Percentiles rank a stretch among this genome's conserved stretches.
Conservation (phyloP, 2,797 vertebrate genomes). For the Danio albolineatus region DNA sequence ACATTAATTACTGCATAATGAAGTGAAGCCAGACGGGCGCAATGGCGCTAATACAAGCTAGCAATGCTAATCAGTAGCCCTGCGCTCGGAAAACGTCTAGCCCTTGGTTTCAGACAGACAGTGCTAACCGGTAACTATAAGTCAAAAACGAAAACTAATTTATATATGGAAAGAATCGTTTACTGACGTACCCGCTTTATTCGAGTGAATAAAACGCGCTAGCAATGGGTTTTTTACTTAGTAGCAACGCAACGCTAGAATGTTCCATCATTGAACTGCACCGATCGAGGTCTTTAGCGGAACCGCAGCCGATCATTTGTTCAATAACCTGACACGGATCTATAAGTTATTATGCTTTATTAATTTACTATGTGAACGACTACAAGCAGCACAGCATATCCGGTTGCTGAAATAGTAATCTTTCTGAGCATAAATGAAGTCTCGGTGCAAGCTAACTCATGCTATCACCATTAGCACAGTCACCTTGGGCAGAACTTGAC, state of each 20-base stretch:
- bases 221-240: conserved; percentile 2
- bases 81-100: background rate
- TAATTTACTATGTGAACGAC: background rate
- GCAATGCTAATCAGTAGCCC: conserved; percentile 16
- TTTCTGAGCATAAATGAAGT: conserved; percentile 9
- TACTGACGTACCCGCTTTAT: background rate
- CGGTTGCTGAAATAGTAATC: background rate
- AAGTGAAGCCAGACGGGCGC: conserved; percentile 20
- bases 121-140: too few species aligned
- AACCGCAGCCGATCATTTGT: background rate
- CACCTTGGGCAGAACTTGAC: conserved; percentile 74
- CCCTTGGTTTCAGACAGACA: background rate
- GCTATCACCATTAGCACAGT: conserved; percentile 66
- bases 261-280: conserved; percentile 32
- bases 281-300: background rate
- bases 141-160: background rate
- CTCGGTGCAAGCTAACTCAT: conserved; percentile 63
- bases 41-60: conserved; percentile 33
- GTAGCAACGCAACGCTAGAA: conserved; percentile 53
- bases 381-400: background rate
- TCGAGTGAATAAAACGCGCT: background rate
- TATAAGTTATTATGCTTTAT: background rate
- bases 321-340: background rate
- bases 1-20: conserved; percentile 31
- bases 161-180: background rate